phyloP scores from a whole-genome alignment of 2,888 invertebrate genomes.

The Phengaris arion region DNA sequence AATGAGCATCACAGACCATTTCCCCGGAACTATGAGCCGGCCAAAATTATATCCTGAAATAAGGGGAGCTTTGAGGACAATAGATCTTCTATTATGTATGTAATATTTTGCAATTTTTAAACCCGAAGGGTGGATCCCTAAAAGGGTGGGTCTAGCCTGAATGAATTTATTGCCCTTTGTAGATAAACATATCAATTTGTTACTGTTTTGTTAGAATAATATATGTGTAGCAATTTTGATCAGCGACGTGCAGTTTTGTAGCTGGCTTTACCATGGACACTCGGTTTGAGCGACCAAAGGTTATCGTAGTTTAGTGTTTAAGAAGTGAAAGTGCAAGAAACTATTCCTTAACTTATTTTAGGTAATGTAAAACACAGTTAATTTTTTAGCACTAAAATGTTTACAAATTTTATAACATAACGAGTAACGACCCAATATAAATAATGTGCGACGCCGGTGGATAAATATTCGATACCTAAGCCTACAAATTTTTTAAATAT shows the following conservation, averaged over 20 bases:
- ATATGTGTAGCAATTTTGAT: slow-evolving; percentile 70
- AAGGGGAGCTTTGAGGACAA: slow-evolving; percentile 53
- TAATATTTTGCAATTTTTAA: slow-evolving; percentile 77
- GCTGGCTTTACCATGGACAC: slow-evolving; percentile 59
- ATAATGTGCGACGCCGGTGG: no score
- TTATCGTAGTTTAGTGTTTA: neutral
- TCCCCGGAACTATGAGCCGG: slow-evolving; percentile 69
- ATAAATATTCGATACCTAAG: no score
- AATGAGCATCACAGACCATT: slow-evolving; percentile 69
- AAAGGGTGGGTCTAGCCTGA: slow-evolving; percentile 73
- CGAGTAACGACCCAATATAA: no score
- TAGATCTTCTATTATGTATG: slow-evolving; percentile 71
- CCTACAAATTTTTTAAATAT: no score
- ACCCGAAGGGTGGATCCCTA: slow-evolving; percentile 75
- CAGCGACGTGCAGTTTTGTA: slow-evolving; percentile 58
- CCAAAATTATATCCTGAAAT: slow-evolving; percentile 63
- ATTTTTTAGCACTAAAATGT: neutral
- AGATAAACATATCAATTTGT: slow-evolving; percentile 80
- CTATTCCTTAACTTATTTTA: slow-evolving; percentile 26
- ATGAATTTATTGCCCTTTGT: slow-evolving; percentile 76
- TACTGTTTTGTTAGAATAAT: slow-evolving; percentile 73
- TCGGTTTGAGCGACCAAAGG: slow-evolving; percentile 32
- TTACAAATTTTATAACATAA: neutral
- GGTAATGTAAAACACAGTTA: neutral
- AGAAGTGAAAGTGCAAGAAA: slow-evolving; percentile 33